Percentiles rank a stretch among this genome's conserved stretches.
These are phyloP conservation scores for Amphiduros pacificus DNA, from an alignment of 2,888 invertebrate species.

Conservation along the genomic window DNA sequence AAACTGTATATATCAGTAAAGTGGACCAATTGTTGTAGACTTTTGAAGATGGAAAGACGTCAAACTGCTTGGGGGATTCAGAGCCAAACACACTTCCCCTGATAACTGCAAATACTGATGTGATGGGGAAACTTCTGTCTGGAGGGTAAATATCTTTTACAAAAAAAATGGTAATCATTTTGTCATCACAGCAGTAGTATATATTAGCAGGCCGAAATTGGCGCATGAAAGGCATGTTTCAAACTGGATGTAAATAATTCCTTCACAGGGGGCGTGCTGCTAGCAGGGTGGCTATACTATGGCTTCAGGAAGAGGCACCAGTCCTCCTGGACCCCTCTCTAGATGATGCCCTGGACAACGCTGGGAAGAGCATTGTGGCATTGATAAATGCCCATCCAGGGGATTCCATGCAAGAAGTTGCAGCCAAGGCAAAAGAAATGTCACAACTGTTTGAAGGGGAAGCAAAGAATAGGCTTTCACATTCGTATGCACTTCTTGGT, in stretches of 20 bases:
- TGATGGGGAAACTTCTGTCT: background rate
- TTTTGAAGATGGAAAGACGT: background rate
- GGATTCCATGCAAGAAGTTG: background rate
- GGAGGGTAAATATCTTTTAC: background rate
- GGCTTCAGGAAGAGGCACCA: background rate
- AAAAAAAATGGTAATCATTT: background rate
- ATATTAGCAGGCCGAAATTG: no score
- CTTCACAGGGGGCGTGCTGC: background rate
- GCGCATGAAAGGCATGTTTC: no score
- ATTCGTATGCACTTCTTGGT: background rate
- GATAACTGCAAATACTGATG: background rate
- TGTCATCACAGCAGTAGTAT: no score
- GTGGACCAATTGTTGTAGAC: no score
- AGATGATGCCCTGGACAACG: background rate
- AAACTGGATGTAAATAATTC: background rate
- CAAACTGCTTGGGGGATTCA: background rate
- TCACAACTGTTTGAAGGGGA: background rate
- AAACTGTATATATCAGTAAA: no score
- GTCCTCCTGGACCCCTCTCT: background rate
- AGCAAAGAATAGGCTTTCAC: background rate
- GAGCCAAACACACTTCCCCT: background rate
- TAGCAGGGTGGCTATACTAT: background rate
- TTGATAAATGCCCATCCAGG: background rate
- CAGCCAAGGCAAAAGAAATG: background rate
- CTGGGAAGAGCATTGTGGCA: background rate